Base-by-base conservation (phyloP, 2,113 vertebrate species). In the Ctenodactylus gundi region DNA sequence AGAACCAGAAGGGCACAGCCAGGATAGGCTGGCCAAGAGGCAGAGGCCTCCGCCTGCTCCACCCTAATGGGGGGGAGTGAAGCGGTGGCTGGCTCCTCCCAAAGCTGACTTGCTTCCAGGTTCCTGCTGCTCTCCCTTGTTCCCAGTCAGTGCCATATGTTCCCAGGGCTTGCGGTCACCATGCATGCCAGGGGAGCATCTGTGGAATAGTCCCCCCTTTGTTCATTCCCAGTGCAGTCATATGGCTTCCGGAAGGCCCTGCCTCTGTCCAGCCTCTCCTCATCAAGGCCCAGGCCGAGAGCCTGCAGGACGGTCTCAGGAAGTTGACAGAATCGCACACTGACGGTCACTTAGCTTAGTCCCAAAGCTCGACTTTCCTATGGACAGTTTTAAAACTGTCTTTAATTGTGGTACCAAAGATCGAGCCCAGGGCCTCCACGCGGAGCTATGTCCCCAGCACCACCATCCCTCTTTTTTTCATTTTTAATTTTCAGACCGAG, bases 141-240 rank as follows among this genome's bases (percentile, higher is more conserved):
- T 93, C 93, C 91, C 80, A 68, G 75, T 68, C 60, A 58, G 44
- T 44, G 39, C 83, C 89, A 55, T 81, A 93, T 95, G 97, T 83
- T 89, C 86, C 27, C 91, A 75, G 89, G 89, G 82, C 85, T 95
- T 55, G 70, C 75, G 93, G 93, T 62, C 96, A 95, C 89, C 83
- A 34, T 86, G 83, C 82, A 80, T 4, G 15, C 76, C 94, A 88
- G 85, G 65, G 64, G 88, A 94, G 86, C 83, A 51, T 46, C 91
- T 80, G 83, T 25, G 91, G 51, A 68, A 34, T 70, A 58, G 55
- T 25, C 88, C 85, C 88, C 90, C 76, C 72, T 95, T 85, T 88
- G 92, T 51, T 96, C 90, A 34, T 53, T 85, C 91, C 80, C 73
- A 83, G 91, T 78, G 51, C 82, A 58, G 92, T 49, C 34, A 3